Evolutionary conservation across 1,140 invertebrate species (phyloP), one percentile per base, ranked within the genome.

Genomic region (Gryon sp.): DNA sequence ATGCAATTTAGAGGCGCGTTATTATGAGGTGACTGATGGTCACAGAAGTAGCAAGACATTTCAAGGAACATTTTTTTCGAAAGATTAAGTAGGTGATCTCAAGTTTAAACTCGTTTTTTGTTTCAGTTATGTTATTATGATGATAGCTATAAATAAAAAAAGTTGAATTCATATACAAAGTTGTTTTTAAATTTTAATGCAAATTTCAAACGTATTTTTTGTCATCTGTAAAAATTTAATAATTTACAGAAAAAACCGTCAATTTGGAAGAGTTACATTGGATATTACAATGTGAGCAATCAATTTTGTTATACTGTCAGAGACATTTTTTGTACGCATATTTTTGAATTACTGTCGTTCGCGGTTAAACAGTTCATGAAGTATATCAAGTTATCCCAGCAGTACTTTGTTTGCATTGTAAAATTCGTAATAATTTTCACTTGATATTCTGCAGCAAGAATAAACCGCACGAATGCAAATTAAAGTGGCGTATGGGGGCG

Each of bases 381-480:
- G 60, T 55, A 28, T 70, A 70, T 70, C 66, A 59, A 52, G 46
- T 70, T 70, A 60, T 46, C 20, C n/a, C n/a, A 16, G 15, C 11
- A 59, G 34, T 18, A 53, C 20, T 59, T 50, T 53, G 36, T 60
- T 60, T 70, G 55, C 46, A 60, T 53, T 60, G 55, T 43, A 62
- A 34, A 59, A 70, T 60, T 70, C 66, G 66, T 53, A 62, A 70
- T 70, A 70, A 70, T 70, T 70, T 70, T 70, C 55, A 62, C 46
- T 62, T 70, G 55, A 62, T 65, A 74, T 59, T 74, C 45, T 24
- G 60, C 36, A n/a, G 45, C 45, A 36, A 60, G 48, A 45, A 50
- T 46, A 66, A 66, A 75, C 45, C 38, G 72, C 55, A 46, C 40
- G 57, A 57, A 68, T 75, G 72, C 72, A 75, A 60, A 75, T 75